These are phyloP conservation scores for Temnothorax nylanderi DNA, from an alignment of 1,140 invertebrate species.

Conservation along the genomic window DNA sequence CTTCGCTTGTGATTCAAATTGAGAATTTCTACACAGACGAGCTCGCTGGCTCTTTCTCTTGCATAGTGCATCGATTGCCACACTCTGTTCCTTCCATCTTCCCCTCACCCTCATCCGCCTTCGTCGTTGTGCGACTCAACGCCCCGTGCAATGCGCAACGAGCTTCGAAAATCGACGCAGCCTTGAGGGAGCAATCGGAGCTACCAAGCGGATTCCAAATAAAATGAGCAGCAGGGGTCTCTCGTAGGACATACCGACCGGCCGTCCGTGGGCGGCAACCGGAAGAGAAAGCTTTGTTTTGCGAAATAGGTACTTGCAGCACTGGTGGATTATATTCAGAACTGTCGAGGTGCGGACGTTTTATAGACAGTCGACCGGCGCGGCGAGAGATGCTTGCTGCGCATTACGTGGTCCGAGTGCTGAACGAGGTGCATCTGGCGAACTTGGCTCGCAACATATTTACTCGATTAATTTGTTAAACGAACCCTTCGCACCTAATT, in stretches of 20 bases:
- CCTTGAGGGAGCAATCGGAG: slow-evolving; percentile 37
- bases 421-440: neutral
- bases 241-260: neutral
- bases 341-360: slow-evolving; percentile 37
- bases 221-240: slow-evolving; percentile 29
- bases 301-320: slow-evolving; percentile 33
- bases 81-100: neutral
- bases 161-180: slow-evolving; percentile 53
- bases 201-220: slow-evolving; percentile 37
- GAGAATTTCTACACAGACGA: slow-evolving; percentile 34
- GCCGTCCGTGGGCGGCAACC: neutral
- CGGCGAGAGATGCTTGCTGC: slow-evolving; percentile 11
- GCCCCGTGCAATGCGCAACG: slow-evolving; percentile 47
- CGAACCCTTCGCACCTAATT: neutral
- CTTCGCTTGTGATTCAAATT: slow-evolving; percentile 2
- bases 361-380: slow-evolving; percentile 36
- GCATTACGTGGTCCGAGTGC: slow-evolving; percentile 25
- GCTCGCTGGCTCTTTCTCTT: neutral
- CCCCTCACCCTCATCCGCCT: neutral
- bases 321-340: slow-evolving; percentile 29
- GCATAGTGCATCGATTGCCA: slow-evolving; percentile 41
- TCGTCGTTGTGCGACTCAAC: slow-evolving; percentile 17
- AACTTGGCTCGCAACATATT: neutral
- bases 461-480: slow-evolving; percentile 26
- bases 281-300: slow-evolving; percentile 26